Evolutionary conservation across 2,888 invertebrate genomes (phyloP), one percentile per base, ranked within the genome.

Genomic region (Nomada goodeniana): DNA sequence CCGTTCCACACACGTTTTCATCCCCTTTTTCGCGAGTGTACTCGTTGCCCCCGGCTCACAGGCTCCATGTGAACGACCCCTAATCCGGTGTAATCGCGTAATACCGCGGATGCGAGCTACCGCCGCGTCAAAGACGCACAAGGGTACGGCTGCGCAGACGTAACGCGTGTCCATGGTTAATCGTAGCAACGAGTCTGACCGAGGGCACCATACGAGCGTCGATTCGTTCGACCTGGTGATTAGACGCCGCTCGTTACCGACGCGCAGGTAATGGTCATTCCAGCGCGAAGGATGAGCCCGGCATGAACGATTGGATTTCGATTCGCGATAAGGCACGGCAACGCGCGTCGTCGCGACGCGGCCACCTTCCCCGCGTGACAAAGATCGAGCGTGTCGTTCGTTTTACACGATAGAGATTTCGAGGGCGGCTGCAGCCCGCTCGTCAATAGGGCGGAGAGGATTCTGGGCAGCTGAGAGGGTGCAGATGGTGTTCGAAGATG

Each of bases 41-140:
- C 60, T n/a, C 52, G 64, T 42, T 53, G 59, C 50, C 50, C 65
- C 18, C 44, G 20, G 59, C 42, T 26, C 57, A 29, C 59, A 44
- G 63, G 70, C 53, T 64, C 68, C 76, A 68, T 73, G 80, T 73
- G 73, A 81, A 68, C 79, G 61, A 50, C 36, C 71, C 69, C 11
- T 83, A 83, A 83, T 78, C 72, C 82, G 83, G 78, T 78, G 78
- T 83, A 83, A 83, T 83, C 80, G 86, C 69, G 84, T 84, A 87
- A 84, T 79, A 81, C 72, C 74, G 76, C 80, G 76, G 61, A 75
- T 73, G 76, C 78, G 82, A 65, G 75, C 80, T 65, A 78, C 59
- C 2, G 29, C 76, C 52, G 50, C 78, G 87, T 82, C 83, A 87
- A 87, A 86, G 84, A 87, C 86, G 82, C 61, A 53, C 23, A 23